Base-by-base conservation (phyloP, 2,888 invertebrate species). In the Acanthosepion esculentum region DNA sequence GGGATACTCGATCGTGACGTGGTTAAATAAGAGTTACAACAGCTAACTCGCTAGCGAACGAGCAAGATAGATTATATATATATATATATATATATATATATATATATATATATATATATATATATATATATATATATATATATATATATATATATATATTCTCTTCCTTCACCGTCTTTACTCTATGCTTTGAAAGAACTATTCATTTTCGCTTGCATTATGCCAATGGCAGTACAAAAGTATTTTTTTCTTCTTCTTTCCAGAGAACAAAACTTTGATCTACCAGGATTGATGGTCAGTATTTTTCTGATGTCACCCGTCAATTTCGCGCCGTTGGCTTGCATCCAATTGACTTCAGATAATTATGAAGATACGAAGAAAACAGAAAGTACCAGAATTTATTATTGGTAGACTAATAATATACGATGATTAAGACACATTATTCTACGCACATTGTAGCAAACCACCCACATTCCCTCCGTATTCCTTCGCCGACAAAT, bases 361-460 rank as follows among this genome's bases (percentile, higher is more conserved):
- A 78, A 78, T 78, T 78, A n/a, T 78, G 20, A 59, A 59, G 50
- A 50, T 23, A 59, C n/a, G 23, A 78, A 78, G 33, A 0, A n/a
- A 8, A 8, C n/a, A n/a, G n/a, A n/a, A n/a, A 78, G n/a, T 6
- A n/a, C 0, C 15, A n/a, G 5, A 3, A n/a, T 0, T 8, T n/a
- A 8, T 29, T n/a, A n/a, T 78, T 78, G 78, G 78, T n/a, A 78
- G n/a, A 78, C 78, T n/a, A n/a, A 12, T 0, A n/a, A 78, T 78
- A 78, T 78, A 78, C n/a, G 78, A 78, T 78, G 78, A n/a, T 7
- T 7, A 10, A 20, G 20, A 20, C 41, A 41, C 41, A 41, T 41
- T 41, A 2, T 41, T 2, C 41, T 41, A 41, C 41, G 3, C 41
- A 41, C 41, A 41, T 41, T 1, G 41, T 1, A 41, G 41, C 41